Base-by-base conservation (phyloP, 2,113 vertebrate genomes). In the Nesoenas mayeri region DNA sequence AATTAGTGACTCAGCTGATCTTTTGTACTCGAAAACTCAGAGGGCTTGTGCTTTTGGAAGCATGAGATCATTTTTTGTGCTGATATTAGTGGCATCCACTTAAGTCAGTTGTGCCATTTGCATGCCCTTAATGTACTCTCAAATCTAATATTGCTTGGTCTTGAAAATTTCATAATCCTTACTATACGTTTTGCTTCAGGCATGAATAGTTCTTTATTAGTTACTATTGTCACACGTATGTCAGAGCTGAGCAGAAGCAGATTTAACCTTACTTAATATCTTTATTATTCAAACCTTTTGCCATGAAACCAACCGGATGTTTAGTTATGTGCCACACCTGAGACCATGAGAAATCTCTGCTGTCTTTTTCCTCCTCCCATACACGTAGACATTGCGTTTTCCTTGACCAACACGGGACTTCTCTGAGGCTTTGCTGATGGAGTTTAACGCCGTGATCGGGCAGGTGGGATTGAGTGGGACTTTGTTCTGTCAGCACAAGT, bases 41-140 rank as follows among this genome's bases (percentile, higher is more conserved):
- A 34, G 64, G 24, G 32, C 2, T 48, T 6, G 20, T 31, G 62
- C 26, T 50, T 75, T 32, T 4, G 32, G 29, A 2, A 69, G 78
- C 0, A 3, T 0, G 0, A 4, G 40, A 9, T 60, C 0, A 0
- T 18, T 62, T 28, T 6, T 82, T 31, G 65, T 48, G 60, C 38
- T 73, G n/a, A 4, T 69, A 24, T 13, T n/a, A 38, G 61, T 12
- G 80, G n/a, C 81, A n/a, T 47, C 65, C 70, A 3, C 50, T 38
- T 42, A 5, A 28, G 47, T n/a, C 79, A 38, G 29, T 44, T 21
- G 42, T 17, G 50, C 65, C 60, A 18, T 78, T 81, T 67, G 42
- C 81, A 64, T 50, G 77, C 78, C 61, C 38, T 42, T 54, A 61
- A n/a, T 19, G 1, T 61, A 32, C 34, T 88, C 65, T 79, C 25